phyloP scores from a whole-genome alignment of 2,888 invertebrate genomes.

The Microctonus aethiopoides region DNA sequence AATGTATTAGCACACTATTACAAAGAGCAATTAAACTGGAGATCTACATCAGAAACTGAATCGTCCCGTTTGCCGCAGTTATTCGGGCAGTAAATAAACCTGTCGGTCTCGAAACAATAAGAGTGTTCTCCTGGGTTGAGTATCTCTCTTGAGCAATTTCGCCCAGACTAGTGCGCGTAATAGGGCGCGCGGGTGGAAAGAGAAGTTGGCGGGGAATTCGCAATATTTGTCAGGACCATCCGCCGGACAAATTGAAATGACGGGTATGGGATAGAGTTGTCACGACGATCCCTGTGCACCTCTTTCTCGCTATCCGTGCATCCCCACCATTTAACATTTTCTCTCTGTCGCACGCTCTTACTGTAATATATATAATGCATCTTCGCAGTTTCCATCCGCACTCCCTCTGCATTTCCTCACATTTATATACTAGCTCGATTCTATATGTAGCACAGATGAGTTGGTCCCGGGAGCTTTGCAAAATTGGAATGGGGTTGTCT shows the following conservation, averaged over 20 bases:
- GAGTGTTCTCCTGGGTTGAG: constrained; percentile 52
- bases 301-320: constrained; percentile 7
- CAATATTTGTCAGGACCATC: constrained; percentile 57
- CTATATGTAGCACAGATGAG: constrained; percentile 18
- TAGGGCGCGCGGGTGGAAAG: constrained; percentile 32
- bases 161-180: constrained; percentile 43
- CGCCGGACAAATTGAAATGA: constrained; percentile 57
- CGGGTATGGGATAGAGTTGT: constrained; percentile 53
- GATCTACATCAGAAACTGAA: constrained; percentile 15
- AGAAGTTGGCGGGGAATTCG: constrained; percentile 25
- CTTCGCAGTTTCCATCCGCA: background rate
- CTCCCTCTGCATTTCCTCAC: background rate
- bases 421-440: constrained; percentile 19
- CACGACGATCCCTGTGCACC: constrained; percentile 40
- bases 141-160: constrained; percentile 49
- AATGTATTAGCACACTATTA: constrained; percentile 21
- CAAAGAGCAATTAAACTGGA: constrained; percentile 2
- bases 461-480: constrained; percentile 27
- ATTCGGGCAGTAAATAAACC: constrained; percentile 63
- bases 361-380: constrained; percentile 4
- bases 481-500: constrained; percentile 26
- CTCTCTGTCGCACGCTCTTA: background rate
- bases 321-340: background rate
- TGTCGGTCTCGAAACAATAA: constrained; percentile 62
- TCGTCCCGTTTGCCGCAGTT: constrained; percentile 50